These are phyloP conservation scores for Eutrigla gurnardus DNA, from an alignment of 2,797 vertebrate genomes.

Conservation along the genomic window DNA sequence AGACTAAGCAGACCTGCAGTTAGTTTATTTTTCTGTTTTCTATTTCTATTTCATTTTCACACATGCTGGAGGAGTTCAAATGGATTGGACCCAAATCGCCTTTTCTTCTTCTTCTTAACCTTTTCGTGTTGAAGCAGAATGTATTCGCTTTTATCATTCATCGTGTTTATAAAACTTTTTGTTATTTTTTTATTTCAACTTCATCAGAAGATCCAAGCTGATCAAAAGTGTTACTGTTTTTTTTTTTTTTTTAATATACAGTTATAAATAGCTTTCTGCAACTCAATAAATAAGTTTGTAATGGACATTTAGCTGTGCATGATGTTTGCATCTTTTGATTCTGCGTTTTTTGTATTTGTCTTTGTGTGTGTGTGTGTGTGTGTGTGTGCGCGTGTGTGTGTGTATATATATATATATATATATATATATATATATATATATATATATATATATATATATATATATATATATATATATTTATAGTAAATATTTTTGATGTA, in stretches of 20 bases:
- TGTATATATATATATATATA: constrained; percentile 45
- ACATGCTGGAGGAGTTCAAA: constrained; percentile 62
- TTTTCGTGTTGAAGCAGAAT: constrained; percentile 62
- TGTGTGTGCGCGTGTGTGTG: not conserved
- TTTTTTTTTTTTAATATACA: constrained; percentile 58
- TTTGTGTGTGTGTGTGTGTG: constrained; percentile 15
- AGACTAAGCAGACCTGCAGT: constrained; percentile 36
- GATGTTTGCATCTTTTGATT: constrained; percentile 44
- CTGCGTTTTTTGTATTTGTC: constrained; percentile 26
- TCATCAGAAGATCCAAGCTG: constrained; percentile 41
- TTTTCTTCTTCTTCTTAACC: constrained; percentile 20
- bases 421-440: constrained; percentile 47
- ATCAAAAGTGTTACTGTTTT: constrained; percentile 57
- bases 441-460: constrained; percentile 45
- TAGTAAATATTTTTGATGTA: constrained; percentile 59
- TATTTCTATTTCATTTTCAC: constrained; percentile 1
- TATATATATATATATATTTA: constrained; percentile 43
- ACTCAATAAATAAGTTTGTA: constrained; percentile 80
- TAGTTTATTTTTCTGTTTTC: constrained; percentile 12
- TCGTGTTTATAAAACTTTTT: constrained; percentile 54
- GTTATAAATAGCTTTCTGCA: constrained; percentile 70
- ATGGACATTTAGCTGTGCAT: constrained; percentile 53
- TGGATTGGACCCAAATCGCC: constrained; percentile 42
- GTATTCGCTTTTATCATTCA: constrained; percentile 54
- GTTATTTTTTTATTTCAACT: constrained; percentile 19